A percentile compares a stretch with the other conserved stretches of the same genome.
Conservation (phyloP, 2,797 vertebrate genomes). For the Enteromius anoplus region DNA sequence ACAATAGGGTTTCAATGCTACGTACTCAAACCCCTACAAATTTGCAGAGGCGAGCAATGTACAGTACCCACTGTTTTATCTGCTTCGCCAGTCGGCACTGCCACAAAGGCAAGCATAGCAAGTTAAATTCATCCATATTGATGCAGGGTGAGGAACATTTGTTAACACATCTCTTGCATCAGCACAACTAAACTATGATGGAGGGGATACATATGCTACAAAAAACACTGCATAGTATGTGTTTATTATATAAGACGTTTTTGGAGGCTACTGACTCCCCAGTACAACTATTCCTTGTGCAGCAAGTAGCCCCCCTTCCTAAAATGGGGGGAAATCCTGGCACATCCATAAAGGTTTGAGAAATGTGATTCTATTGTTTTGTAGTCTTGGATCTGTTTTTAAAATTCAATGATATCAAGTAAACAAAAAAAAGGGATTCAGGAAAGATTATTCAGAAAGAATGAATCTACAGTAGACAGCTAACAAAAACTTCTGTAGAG, state of each 20-base stretch:
- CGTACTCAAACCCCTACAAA: conserved; percentile 43
- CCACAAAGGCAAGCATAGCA: conserved; percentile 70
- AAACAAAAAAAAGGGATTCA: not conserved
- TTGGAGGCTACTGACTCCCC: not conserved
- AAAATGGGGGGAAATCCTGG: not conserved
- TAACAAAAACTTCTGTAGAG: not conserved
- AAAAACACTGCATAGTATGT: conserved; percentile 2
- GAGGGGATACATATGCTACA: conserved; percentile 44
- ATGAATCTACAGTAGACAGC: not conserved
- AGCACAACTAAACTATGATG: conserved; percentile 67
- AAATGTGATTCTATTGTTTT: not conserved
- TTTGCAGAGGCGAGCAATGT: conserved; percentile 69
- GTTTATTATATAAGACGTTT: not conserved
- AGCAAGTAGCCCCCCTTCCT: not conserved
- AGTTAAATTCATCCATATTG: conserved; percentile 76
- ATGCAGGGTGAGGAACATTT: conserved; percentile 75
- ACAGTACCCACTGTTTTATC: conserved; percentile 65
- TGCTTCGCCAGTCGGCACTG: conserved; percentile 71
- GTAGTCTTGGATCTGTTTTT: not conserved
- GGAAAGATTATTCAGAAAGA: not conserved
- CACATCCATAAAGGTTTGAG: not conserved
- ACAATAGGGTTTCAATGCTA: too few relatives aligned
- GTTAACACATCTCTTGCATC: conserved; percentile 73
- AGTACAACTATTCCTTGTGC: not conserved
- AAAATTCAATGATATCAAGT: not conserved